These are phyloP conservation scores for Ellobius talpinus DNA, from an alignment of 2,113 vertebrate species.

Conservation along the genomic window DNA sequence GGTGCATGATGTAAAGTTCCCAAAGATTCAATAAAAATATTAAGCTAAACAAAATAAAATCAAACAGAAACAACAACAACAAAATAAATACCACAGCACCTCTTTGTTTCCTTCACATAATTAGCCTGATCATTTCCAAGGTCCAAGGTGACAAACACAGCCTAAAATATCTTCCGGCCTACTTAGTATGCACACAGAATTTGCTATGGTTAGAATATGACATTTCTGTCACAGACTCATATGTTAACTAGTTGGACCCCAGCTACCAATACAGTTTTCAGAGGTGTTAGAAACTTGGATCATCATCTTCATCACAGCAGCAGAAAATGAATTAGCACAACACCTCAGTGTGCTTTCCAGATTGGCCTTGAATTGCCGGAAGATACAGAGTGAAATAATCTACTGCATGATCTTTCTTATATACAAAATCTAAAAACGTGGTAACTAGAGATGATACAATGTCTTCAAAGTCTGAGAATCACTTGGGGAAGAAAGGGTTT, in stretches of 20 bases:
- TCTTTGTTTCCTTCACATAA: background rate
- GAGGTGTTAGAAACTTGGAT: background rate
- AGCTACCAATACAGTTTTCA: background rate
- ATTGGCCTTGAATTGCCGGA: background rate
- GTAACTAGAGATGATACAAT: background rate
- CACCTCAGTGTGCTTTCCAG: background rate
- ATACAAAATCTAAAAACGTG: background rate
- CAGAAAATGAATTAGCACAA: background rate
- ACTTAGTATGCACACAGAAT: background rate
- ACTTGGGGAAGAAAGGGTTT: background rate
- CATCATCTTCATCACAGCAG: background rate
- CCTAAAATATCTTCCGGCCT: background rate
- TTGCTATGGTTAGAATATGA: background rate
- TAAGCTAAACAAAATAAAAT: no score
- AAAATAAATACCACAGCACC: background rate
- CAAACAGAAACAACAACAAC: no score
- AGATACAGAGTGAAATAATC: background rate
- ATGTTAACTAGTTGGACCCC: background rate
- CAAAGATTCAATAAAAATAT: no score
- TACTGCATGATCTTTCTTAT: no score
- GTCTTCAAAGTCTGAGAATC: background rate
- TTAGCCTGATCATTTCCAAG: background rate
- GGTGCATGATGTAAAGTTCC: no score
- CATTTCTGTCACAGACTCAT: background rate
- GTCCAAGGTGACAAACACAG: background rate